Conservation (phyloP, 2,113 vertebrate species). For the Hucho hucho region DNA sequence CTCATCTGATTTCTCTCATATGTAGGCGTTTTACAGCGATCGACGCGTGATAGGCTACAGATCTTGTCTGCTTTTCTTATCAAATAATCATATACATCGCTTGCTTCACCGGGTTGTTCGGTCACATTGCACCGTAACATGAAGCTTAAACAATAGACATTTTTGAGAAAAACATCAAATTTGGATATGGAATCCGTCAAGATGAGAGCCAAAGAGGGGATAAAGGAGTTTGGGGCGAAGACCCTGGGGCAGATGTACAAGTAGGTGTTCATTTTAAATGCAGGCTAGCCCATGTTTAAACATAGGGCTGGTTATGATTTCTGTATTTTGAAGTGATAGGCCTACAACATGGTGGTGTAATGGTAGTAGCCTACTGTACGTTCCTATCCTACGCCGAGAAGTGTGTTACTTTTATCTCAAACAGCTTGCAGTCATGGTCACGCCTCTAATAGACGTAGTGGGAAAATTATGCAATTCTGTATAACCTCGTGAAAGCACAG, state of each 20-base stretch:
- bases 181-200: slow-evolving; percentile 91
- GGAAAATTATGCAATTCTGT: slow-evolving; percentile 23
- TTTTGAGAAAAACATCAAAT: slow-evolving; percentile 57
- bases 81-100: slow-evolving; percentile 46
- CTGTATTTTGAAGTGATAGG: not conserved
- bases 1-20: slow-evolving; percentile 63
- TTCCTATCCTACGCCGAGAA: not conserved
- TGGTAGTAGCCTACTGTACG: not conserved
- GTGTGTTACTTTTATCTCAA: slow-evolving; percentile 3
- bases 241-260: slow-evolving; percentile 94
- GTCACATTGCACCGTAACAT: slow-evolving; percentile 38
- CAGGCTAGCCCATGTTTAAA: not conserved
- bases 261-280: slow-evolving; percentile 64
- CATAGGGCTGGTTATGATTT: not conserved
- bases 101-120: slow-evolving; percentile 75
- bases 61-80: slow-evolving; percentile 40
- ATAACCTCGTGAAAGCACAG: slow-evolving; percentile 6
- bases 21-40: slow-evolving; percentile 42
- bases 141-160: slow-evolving; percentile 61
- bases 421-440: slow-evolving; percentile 42
- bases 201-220: slow-evolving; percentile 87
- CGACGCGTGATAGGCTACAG: slow-evolving; percentile 21
- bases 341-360: not conserved
- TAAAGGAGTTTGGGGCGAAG: slow-evolving; percentile 97
- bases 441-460: slow-evolving; percentile 34